These are phyloP conservation scores for Drosophila cyrtoloma DNA, from an alignment of 2,888 invertebrate genomes.

Conservation along the genomic window DNA sequence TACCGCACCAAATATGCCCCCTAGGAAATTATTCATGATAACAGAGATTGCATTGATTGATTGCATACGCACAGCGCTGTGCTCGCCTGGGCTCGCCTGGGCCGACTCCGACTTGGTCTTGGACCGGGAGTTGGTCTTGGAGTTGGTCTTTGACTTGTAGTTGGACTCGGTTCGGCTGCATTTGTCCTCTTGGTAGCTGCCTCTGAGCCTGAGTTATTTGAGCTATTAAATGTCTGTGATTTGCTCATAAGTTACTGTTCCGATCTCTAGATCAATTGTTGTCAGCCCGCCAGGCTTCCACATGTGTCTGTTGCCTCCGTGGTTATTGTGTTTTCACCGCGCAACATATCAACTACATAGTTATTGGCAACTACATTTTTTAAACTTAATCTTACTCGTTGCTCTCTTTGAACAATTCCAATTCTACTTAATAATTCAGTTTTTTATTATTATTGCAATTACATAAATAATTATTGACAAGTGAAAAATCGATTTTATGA, in stretches of 20 bases:
- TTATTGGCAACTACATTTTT: slow-evolving; percentile 11
- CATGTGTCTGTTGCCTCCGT: slow-evolving; percentile 42
- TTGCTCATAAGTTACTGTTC: slow-evolving; percentile 70
- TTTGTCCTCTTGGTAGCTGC: slow-evolving; percentile 34
- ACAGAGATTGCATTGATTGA: slow-evolving; percentile 80
- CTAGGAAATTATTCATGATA: slow-evolving; percentile 80
- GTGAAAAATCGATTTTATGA: not conserved
- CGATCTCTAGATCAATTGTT: slow-evolving; percentile 64
- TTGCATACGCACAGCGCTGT: slow-evolving; percentile 39
- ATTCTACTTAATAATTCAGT: not conserved
- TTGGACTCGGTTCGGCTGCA: not conserved
- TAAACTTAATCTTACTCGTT: slow-evolving; percentile 1
- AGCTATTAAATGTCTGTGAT: slow-evolving; percentile 76
- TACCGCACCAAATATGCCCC: slow-evolving; percentile 69
- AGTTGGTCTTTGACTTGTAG: not conserved
- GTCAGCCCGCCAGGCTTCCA: slow-evolving; percentile 50
- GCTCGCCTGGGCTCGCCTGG: not conserved
- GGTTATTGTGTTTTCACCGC: slow-evolving; percentile 32
- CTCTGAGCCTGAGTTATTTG: slow-evolving; percentile 66
- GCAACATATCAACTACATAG: slow-evolving; percentile 23
- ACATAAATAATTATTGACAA: not conserved
- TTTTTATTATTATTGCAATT: too few species aligned
- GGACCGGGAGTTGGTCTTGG: slow-evolving; percentile 13
- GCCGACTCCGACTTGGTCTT: not conserved
- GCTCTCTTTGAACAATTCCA: too few species aligned